phyloP scores from a whole-genome alignment of 2,797 vertebrate species.

The Enoplosus armatus region DNA sequence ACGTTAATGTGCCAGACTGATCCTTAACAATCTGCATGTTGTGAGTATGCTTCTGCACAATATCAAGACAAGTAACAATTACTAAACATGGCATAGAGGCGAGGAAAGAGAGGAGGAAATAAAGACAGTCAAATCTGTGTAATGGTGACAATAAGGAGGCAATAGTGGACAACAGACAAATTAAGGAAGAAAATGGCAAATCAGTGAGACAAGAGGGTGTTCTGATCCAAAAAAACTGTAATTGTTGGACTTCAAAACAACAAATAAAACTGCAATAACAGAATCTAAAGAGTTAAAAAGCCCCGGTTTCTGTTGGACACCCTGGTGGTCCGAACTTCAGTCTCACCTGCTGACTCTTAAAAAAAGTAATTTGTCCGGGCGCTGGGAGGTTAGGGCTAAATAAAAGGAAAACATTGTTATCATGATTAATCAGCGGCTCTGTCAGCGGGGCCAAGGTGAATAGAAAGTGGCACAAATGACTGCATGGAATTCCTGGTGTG shows the following conservation, averaged over 20 bases:
- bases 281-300: not conserved
- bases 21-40: not conserved
- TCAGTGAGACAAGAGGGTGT: accelerated
- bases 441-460: constrained; percentile 67
- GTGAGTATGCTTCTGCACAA: not conserved
- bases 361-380: constrained; percentile 60
- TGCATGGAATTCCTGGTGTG: constrained; percentile 70
- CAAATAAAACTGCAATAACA: not conserved
- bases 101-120: not conserved
- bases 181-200: not conserved
- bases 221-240: not conserved
- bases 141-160: not conserved
- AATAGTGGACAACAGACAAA: not conserved
- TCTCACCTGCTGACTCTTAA: constrained; percentile 61
- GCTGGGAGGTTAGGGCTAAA: constrained; percentile 48
- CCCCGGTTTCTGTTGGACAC: not conserved
- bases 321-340: constrained; percentile 39
- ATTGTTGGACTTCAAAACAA: not conserved
- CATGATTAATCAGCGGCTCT: constrained; percentile 77
- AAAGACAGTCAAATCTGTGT: not conserved
- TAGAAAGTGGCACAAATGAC: constrained; percentile 78
- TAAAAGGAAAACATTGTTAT: constrained; percentile 74
- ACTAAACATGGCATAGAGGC: not conserved
- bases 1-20: constrained; percentile 1
- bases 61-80: not conserved